These are phyloP conservation scores for Percina caprodes DNA, from an alignment of 2,113 vertebrate species.

Conservation along the genomic window DNA sequence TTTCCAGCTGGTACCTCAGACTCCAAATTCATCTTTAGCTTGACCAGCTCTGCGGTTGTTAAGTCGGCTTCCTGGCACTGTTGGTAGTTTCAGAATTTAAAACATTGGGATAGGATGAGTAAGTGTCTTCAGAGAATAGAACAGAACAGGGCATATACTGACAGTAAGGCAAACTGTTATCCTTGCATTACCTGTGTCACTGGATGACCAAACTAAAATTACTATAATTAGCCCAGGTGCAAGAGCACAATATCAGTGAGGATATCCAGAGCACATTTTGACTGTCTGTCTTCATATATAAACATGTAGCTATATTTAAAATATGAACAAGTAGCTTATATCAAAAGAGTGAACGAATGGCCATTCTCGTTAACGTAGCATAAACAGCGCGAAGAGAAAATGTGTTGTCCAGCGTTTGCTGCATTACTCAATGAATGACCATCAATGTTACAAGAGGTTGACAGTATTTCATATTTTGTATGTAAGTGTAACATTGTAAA, in stretches of 20 bases:
- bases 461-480: too few relatives aligned
- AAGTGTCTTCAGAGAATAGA: not conserved
- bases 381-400: not conserved
- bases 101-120: not conserved
- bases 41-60: too few relatives aligned
- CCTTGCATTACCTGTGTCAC: conserved; percentile 49
- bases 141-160: not conserved
- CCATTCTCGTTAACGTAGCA: fast-evolving
- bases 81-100: not conserved
- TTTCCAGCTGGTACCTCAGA: too few relatives aligned
- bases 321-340: not conserved
- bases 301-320: not conserved
- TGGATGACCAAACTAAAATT: conserved; percentile 44
- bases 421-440: not conserved
- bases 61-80: too few relatives aligned
- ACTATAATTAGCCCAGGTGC: conserved; percentile 48
- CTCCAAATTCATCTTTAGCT: too few relatives aligned
- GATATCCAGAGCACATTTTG: not conserved
- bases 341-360: not conserved
- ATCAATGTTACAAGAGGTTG: not conserved
- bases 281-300: not conserved
- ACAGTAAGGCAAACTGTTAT: conserved; percentile 35
- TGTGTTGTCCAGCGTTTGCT: not conserved
- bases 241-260: not conserved
- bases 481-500: not conserved